phyloP scores from a whole-genome alignment of 2,113 vertebrate genomes.

The Laticauda laticaudata region DNA sequence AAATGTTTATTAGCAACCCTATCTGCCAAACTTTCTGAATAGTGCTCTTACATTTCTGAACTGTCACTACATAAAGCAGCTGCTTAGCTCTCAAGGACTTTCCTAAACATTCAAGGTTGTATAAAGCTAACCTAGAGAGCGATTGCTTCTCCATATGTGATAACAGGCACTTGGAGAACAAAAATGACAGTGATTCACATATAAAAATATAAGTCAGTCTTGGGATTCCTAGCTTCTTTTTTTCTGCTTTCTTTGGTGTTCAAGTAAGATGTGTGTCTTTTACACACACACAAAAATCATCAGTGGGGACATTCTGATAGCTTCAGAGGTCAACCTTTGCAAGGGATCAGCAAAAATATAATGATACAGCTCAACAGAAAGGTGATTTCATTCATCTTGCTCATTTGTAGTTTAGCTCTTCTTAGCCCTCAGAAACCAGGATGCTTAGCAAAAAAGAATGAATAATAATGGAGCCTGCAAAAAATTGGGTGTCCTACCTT shows the following conservation, averaged over 20 bases:
- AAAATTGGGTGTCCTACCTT: constrained; percentile 1
- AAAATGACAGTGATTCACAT: constrained; percentile 75
- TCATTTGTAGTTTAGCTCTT: constrained; percentile 65
- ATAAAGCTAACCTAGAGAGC: constrained; percentile 63
- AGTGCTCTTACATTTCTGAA: constrained; percentile 60
- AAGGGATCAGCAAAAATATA: constrained; percentile 68
- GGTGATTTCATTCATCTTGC: constrained; percentile 64
- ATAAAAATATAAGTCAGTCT: constrained; percentile 67
- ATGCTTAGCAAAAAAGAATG: constrained; percentile 37
- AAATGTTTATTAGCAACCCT: constrained; percentile 65
- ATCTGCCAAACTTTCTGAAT: constrained; percentile 61
- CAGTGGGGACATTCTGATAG: constrained; percentile 66
- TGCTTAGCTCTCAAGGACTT: constrained; percentile 71
- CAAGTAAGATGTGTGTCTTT: constrained; percentile 69
- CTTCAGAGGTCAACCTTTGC: constrained; percentile 72
- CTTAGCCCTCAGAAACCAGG: constrained; percentile 53
- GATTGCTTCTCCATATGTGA: constrained; percentile 67
- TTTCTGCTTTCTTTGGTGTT: constrained; percentile 63
- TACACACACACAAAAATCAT: constrained; percentile 51
- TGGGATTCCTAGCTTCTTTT: constrained; percentile 68
- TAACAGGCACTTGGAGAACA: constrained; percentile 67
- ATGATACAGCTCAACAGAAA: constrained; percentile 52
- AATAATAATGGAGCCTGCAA: constrained; percentile 26
- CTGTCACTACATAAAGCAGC: constrained; percentile 49
- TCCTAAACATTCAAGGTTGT: constrained; percentile 73